Evolutionary conservation across 1,140 invertebrate genomes (phyloP), one percentile per base, ranked within the genome.

Genomic region (Drosophila lowei): DNA sequence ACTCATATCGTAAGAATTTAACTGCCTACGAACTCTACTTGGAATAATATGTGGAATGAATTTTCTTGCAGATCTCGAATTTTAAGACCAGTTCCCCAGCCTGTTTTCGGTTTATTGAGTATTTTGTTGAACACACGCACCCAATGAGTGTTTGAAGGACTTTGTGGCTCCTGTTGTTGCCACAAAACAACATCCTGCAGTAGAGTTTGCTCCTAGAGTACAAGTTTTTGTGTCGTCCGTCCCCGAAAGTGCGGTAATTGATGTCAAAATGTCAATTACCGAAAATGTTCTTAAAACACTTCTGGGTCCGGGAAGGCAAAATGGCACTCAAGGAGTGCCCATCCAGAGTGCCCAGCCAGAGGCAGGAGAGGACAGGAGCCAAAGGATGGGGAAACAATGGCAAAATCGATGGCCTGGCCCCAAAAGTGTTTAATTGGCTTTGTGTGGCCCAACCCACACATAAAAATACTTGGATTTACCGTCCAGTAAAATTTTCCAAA

Each of bases 211-310:
- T 38, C 3, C 34, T 38, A 5, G 11, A 38, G 34, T 5, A 38
- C 11, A 38, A 38, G 34, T 38, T 38, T 13, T 13, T 13, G 34
- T 38, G 34, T 38, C 34, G 34, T 38, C 1, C 11, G 34, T 30
- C 52, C 77, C 59, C 48, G 43, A 65, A 77, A 77, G 56, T 79
- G 73, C 74, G 74, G 71, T 80, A 77, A 80, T 79, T 76, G 76
- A 79, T 79, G 76, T 81, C 76, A 72, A 81, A 76, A 81, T 79
- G 76, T 81, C 78, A 81, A 79, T 80, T 80, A 80, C 66, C 74
- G 53, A 72, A 77, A 79, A 77, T 77, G 73, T 79, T 63, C 77
- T 77, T 78, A 75, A 75, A 80, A 71, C 78, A 75, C 78, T 78
- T 75, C 7, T 47, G 53, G 53, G 8, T 34, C 3, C 3, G 47